Base-by-base conservation (phyloP, 2,888 invertebrate species). In the Drosophila melanosoma region DNA sequence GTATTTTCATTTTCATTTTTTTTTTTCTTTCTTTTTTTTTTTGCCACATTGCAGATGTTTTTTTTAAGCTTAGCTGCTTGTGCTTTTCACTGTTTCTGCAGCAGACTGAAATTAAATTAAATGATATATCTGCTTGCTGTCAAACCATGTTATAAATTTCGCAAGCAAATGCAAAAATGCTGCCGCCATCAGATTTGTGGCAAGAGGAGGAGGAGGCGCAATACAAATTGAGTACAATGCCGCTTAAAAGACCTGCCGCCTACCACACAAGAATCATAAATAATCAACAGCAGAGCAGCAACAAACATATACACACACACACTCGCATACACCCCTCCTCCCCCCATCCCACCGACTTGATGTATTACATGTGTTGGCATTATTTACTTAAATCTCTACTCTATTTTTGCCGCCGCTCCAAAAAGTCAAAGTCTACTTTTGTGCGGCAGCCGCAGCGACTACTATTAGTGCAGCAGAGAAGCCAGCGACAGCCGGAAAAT, bases 351-450 rank as follows among this genome's bases (percentile, higher is more conserved):
- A 23, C n/a, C 2, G 20, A 56, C 80, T 62, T 83, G 87, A 87
- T 85, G 83, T 83, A 88, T 83, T 87, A 87, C 88, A 88, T 85
- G 84, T 88, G 85, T 87, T 79, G 85, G 87, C 87, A 88, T 88
- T 87, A 87, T 87, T 87, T 88, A 88, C 88, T 88, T 84, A 86
- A 83, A 83, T 82, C 77, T 67, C 82, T 78, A 83, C 83, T 80
- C 79, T 80, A 82, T 86, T 83, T 87, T 86, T 79, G 82, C 81
- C 87, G 82, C 88, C 87, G 85, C 88, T 82, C 83, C 82, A 76
- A 78, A 82, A 87, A 87, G 89, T 79, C 83, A 87, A 77, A 79
- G 89, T 89, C 84, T 74, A 76, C 81, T 77, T 79, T 77, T 69
- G 64, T 81, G 58, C 64, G 70, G 57, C 67, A 67, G 69, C 67